Conservation (phyloP, 2,888 invertebrate genomes). For the Busseola fusca region DNA sequence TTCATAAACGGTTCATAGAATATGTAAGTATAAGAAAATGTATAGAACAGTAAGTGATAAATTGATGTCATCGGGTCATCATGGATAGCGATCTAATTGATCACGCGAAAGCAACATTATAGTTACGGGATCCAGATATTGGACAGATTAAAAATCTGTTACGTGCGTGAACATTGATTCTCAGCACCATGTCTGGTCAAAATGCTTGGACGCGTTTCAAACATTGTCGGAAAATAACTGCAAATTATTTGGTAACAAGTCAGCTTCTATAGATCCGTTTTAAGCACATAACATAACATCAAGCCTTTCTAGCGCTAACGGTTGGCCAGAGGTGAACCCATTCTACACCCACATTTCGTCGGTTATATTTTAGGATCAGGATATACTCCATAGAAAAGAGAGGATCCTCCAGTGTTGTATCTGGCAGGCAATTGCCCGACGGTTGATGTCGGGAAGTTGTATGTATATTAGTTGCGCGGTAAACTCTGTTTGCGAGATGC, state of each 20-base stretch:
- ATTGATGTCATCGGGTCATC: slow-evolving; percentile 68
- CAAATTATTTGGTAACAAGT: neutral
- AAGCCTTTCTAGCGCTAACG: neutral
- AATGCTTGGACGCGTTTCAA: slow-evolving; percentile 1
- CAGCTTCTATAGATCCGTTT: neutral
- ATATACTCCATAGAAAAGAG: no score
- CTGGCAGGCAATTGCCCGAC: no score
- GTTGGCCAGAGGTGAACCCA: neutral
- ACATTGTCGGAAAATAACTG: slow-evolving; percentile 9
- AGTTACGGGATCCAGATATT: slow-evolving; percentile 71
- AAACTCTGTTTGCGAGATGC: no score
- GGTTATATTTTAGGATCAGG: no score
- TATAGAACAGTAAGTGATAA: slow-evolving; percentile 15
- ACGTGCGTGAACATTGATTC: slow-evolving; percentile 52
- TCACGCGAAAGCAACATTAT: slow-evolving; percentile 71
- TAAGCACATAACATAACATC: neutral
- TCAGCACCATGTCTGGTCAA: slow-evolving; percentile 11
- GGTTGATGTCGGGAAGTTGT: no score
- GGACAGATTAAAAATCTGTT: slow-evolving; percentile 37
- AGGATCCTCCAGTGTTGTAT: no score
- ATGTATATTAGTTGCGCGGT: no score
- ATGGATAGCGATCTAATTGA: slow-evolving; percentile 43
- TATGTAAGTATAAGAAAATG: slow-evolving; percentile 3
- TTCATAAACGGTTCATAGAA: neutral
- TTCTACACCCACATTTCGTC: neutral